These are phyloP conservation scores for Ophion obscuratus DNA, from an alignment of 2,888 invertebrate genomes.

Conservation along the genomic window DNA sequence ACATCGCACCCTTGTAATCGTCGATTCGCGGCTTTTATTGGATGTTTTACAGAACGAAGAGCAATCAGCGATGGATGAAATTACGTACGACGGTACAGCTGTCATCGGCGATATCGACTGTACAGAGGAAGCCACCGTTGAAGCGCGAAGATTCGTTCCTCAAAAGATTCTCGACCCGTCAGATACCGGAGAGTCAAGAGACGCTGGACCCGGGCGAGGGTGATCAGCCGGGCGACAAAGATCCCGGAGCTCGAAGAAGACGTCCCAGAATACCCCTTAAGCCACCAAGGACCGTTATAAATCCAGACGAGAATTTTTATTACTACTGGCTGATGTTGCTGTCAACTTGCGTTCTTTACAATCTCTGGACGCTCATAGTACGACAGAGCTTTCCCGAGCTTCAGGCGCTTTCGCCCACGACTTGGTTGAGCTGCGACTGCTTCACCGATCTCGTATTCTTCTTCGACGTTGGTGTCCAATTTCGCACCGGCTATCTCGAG, in stretches of 20 bases:
- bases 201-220: constrained; percentile 89
- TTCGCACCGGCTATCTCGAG: constrained; percentile 97
- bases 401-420: constrained; percentile 89
- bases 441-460: constrained; percentile 95
- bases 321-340: constrained; percentile 97
- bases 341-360: constrained; percentile 95
- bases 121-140: constrained; percentile 94
- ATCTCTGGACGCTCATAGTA: constrained; percentile 97
- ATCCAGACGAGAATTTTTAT: constrained; percentile 98
- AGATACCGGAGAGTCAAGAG: constrained; percentile 94
- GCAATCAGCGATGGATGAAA: constrained; percentile 98
- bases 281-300: constrained; percentile 93
- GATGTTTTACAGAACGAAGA: constrained; percentile 90
- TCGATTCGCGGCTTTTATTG: not conserved
- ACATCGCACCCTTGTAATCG: not conserved
- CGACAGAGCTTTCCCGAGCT: constrained; percentile 97
- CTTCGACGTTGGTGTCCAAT: constrained; percentile 94
- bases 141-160: constrained; percentile 97
- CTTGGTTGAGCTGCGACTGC: constrained; percentile 93
- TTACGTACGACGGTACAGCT: constrained; percentile 96
- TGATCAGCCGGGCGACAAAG: constrained; percentile 85
- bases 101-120: constrained; percentile 91
- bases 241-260: constrained; percentile 86
- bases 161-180: constrained; percentile 96
- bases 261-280: constrained; percentile 89